Base-by-base conservation (phyloP, 2,888 invertebrate genomes). In the Spatulosminthurus flaviceps region DNA sequence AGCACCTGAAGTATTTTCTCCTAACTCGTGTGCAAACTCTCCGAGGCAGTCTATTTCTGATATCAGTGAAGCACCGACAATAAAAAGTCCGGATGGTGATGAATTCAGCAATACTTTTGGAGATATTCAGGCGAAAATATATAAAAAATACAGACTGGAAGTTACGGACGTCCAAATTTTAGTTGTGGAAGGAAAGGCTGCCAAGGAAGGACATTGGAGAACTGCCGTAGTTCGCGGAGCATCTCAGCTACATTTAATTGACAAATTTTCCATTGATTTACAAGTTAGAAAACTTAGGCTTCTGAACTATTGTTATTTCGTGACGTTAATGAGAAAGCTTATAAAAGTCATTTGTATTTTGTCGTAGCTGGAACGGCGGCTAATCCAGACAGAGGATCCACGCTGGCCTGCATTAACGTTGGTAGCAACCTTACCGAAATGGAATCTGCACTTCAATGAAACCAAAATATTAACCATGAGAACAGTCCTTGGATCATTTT, bases 361-460 rank as follows among this genome's bases (percentile, higher is more conserved):
- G 11, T 64, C 90, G 61, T 90, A 94, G 89, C 90, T 95, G 84
- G 94, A 95, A 88, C 89, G 95, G 77, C 90, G 96, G 83, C 91
- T 94, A 84, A 92, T 97, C 61, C 91, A 92, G 84, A 95, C 95
- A 2, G 89, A 90, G 66, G 96, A 96, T 89, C 95, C 96, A 1
- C 92, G 92, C 86, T 96, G 93, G 89, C 97, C 97, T 0, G 92
- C 93, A 81, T 89, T 94, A 29, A 94, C 94, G 61, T 88, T 97
- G 61, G 92, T 93, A 83, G 97, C 95, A 70, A 94, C 93, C 82
- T 89, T 97, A 84, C 96, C 97, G 0, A 92, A 93, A 87, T 90
- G 97, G 22, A 93, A 95, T 43, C 93, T 93, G 74, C 97, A 97
- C 88, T 90, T 97, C 69, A 96, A 95, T 88, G 97, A 97, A 87